phyloP scores from a whole-genome alignment of 1,140 invertebrate genomes.

The Bombus turneri region DNA sequence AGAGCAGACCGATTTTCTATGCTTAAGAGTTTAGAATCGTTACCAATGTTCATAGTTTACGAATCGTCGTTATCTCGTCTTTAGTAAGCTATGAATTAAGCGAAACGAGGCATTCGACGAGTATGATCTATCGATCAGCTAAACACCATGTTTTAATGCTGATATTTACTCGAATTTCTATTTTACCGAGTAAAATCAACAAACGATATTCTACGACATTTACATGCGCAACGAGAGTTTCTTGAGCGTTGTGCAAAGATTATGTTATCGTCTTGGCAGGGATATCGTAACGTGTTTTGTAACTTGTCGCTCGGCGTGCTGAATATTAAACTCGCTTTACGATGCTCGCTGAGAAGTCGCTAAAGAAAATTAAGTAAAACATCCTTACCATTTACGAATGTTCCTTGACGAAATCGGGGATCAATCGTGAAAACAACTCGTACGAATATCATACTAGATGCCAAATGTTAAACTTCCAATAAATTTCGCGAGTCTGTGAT shows the following conservation, averaged over 20 bases:
- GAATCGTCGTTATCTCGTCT: no score
- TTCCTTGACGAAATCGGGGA: neutral
- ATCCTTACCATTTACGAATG: neutral
- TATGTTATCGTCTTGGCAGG: constrained; percentile 70
- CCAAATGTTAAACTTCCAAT: neutral
- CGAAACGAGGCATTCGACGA: neutral
- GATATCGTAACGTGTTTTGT: constrained; percentile 74
- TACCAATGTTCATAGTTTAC: no score
- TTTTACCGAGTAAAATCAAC: constrained; percentile 29
- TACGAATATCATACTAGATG: neutral
- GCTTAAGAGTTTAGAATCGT: no score
- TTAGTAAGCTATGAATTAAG: neutral
- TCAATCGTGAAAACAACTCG: neutral
- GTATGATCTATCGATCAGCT: accelerated
- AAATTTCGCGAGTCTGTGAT: no score
- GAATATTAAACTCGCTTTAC: constrained; percentile 61
- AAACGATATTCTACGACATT: constrained; percentile 10
- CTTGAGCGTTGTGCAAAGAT: constrained; percentile 68
- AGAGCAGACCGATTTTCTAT: no score
- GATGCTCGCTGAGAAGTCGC: neutral
- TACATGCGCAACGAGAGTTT: constrained; percentile 44
- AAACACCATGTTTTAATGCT: neutral
- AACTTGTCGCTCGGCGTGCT: constrained; percentile 58
- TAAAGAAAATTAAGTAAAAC: constrained; percentile 34
- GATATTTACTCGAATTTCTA: constrained; percentile 21